Percentiles rank a stretch among this genome's conserved stretches.
Conservation (phyloP, 1,140 invertebrate species). For the Pteromalus puparum region DNA sequence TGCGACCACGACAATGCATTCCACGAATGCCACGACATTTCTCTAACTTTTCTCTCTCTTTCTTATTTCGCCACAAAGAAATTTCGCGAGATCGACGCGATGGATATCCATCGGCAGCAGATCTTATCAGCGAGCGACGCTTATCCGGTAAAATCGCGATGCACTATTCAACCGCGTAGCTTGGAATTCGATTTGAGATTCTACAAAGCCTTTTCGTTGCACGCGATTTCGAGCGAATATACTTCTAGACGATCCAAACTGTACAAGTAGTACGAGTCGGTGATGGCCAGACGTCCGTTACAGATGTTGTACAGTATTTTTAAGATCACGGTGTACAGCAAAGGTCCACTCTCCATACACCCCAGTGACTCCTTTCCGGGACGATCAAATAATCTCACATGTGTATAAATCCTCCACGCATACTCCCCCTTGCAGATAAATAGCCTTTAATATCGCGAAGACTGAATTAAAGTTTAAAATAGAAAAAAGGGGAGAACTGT, state of each 20-base stretch:
- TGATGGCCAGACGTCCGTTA: background rate
- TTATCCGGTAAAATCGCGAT: background rate
- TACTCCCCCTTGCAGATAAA: conserved; percentile 19
- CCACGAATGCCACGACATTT: conserved; percentile 23
- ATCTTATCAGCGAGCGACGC: conserved; percentile 19
- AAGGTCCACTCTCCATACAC: background rate
- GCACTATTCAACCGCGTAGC: background rate
- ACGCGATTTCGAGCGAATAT: background rate
- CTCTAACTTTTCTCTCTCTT: conserved; percentile 19
- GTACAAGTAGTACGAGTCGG: background rate
- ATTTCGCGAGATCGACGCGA: background rate
- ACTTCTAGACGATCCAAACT: background rate
- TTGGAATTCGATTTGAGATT: background rate
- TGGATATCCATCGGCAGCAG: background rate
- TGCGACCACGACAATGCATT: conserved; percentile 40
- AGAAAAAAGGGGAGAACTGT: background rate
- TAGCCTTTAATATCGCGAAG: conserved; percentile 43
- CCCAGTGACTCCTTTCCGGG: background rate
- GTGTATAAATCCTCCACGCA: background rate
- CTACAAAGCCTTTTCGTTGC: background rate
- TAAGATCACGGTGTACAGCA: too few species aligned
- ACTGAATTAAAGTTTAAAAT: conserved; percentile 16
- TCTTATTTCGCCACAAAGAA: background rate
- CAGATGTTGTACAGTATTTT: too few species aligned
- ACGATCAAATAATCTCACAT: background rate